phyloP scores from a whole-genome alignment of 2,797 vertebrate genomes.

The Antrozous pallidus region DNA sequence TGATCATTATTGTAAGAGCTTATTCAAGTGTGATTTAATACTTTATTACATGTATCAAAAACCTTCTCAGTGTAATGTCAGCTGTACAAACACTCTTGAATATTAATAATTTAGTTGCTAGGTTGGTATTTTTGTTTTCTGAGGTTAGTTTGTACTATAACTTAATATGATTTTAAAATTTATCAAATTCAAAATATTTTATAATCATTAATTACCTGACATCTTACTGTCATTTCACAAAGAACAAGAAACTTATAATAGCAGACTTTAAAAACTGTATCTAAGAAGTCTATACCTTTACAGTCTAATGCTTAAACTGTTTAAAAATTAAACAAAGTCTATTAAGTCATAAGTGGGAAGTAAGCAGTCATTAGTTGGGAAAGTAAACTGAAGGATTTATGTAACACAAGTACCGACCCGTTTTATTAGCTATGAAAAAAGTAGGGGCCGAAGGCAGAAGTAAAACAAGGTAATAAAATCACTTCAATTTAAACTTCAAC shows the following conservation, averaged over 20 bases:
- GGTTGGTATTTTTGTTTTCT: neutral
- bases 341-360: neutral
- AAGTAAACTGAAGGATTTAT: neutral
- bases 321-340: slow-evolving; percentile 22
- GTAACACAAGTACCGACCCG: neutral
- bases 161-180: neutral
- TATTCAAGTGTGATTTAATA: neutral
- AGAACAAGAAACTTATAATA: neutral
- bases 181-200: slow-evolving; percentile 25
- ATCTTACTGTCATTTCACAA: slow-evolving; percentile 22
- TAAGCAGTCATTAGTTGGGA: neutral
- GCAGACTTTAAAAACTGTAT: slow-evolving; percentile 1
- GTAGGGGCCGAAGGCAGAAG: neutral
- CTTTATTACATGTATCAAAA: slow-evolving; percentile 25
- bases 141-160: neutral
- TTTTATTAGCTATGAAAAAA: slow-evolving; percentile 36
- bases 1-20: neutral
- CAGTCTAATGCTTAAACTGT: neutral
- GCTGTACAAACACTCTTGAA: neutral
- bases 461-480: slow-evolving; percentile 30
- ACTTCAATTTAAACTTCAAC: neutral
- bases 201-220: slow-evolving; percentile 1
- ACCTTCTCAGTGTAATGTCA: neutral
- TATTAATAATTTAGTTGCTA: neutral
- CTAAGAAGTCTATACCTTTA: neutral